phyloP scores from a whole-genome alignment of 2,888 invertebrate genomes.

The Steromphala cineraria region DNA sequence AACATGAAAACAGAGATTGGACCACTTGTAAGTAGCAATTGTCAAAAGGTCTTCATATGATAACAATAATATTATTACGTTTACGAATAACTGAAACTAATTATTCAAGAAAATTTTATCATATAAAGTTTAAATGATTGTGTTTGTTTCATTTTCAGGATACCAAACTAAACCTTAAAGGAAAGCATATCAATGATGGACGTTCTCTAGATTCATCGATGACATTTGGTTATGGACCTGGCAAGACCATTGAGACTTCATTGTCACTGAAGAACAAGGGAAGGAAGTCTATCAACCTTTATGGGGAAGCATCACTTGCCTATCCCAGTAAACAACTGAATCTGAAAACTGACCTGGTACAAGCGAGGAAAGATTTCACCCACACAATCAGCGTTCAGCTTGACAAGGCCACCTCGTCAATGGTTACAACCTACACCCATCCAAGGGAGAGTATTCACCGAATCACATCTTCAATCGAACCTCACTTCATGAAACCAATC shows the following conservation, averaged over 20 bases:
- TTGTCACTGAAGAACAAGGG: constrained; percentile 48
- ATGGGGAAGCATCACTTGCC: constrained; percentile 46
- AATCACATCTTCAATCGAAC: constrained; percentile 43
- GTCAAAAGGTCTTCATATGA: no score
- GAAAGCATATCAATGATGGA: constrained; percentile 46
- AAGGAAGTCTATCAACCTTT: constrained; percentile 37
- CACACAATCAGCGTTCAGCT: constrained; percentile 43
- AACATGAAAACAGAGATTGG: constrained; percentile 41
- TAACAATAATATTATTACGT: no score
- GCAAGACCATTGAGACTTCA: constrained; percentile 39
- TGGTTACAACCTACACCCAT: constrained; percentile 42
- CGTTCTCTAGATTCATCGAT: constrained; percentile 47
- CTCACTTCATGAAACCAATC: constrained; percentile 42
- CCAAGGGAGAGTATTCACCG: constrained; percentile 33
- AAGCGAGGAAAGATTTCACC: constrained; percentile 44
- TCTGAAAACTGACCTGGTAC: constrained; percentile 43
- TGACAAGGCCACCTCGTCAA: constrained; percentile 37
- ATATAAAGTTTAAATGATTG: neutral
- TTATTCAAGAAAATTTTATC: neutral
- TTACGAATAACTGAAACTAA: neutral
- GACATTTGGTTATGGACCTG: constrained; percentile 41
- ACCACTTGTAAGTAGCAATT: constrained; percentile 39
- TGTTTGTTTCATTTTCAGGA: constrained; percentile 41
- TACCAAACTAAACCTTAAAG: constrained; percentile 44
- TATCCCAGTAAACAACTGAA: constrained; percentile 52